Conservation (phyloP, 1,140 invertebrate genomes). For the Drosophila melanica region DNA sequence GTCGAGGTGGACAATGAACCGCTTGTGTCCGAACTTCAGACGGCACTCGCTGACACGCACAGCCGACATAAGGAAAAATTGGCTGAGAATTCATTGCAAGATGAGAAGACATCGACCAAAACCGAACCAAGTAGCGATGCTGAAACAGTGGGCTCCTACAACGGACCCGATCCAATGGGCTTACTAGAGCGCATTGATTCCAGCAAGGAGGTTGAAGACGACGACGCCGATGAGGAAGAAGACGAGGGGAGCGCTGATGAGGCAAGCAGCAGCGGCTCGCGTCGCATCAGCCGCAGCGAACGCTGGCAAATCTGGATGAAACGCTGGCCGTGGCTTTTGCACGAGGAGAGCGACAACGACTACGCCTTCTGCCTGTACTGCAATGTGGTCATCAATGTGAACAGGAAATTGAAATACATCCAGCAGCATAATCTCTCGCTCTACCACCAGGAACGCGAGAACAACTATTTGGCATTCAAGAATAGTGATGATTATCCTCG, state of each 20-base stretch:
- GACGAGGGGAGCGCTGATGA: conserved; percentile 56
- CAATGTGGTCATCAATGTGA: conserved; percentile 60
- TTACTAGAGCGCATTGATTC: conserved; percentile 54
- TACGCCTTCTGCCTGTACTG: conserved; percentile 64
- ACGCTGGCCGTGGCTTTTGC: conserved; percentile 64
- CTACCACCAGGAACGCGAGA: conserved; percentile 69
- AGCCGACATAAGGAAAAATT: neutral
- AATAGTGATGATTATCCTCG: conserved; percentile 32
- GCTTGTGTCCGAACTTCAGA: conserved; percentile 17
- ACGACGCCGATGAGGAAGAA: conserved; percentile 50
- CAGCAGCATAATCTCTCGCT: conserved; percentile 66
- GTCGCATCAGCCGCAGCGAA: neutral
- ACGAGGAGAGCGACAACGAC: conserved; percentile 48
- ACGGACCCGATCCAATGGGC: conserved; percentile 59
- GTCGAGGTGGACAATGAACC: conserved; percentile 6
- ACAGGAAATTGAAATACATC: conserved; percentile 34
- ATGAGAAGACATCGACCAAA: conserved; percentile 46
- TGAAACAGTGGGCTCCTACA: conserved; percentile 50
- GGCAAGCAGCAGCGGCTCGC: conserved; percentile 18
- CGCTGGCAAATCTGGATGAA: conserved; percentile 67
- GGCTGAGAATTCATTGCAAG: conserved; percentile 15
- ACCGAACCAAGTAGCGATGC: conserved; percentile 51
- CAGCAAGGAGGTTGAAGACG: conserved; percentile 30
- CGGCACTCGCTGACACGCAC: conserved; percentile 4
- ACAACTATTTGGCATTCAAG: conserved; percentile 64